phyloP scores from a whole-genome alignment of 2,888 invertebrate species.

The Drosophila macrothrix region DNA sequence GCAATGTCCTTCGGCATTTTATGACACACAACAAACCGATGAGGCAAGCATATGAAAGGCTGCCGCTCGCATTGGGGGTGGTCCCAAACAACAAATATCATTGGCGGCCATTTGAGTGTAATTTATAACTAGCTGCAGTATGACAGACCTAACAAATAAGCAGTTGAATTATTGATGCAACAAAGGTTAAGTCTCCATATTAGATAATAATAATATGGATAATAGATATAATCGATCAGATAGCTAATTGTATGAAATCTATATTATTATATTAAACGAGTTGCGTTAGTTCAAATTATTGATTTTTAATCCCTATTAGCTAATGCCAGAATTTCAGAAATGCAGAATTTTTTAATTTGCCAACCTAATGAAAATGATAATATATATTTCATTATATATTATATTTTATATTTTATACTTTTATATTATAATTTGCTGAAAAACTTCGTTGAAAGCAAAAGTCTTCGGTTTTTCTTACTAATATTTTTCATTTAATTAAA shows the following conservation, averaged over 20 bases:
- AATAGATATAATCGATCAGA: not conserved
- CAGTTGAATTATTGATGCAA: not conserved
- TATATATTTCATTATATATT: no score
- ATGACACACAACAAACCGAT: slow-evolving; percentile 56
- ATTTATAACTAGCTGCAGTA: slow-evolving; percentile 3
- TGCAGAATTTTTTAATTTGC: not conserved
- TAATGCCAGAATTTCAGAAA: not conserved
- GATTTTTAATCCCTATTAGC: not conserved
- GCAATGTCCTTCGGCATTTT: slow-evolving; percentile 71
- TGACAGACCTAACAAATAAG: not conserved
- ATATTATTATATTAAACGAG: not conserved
- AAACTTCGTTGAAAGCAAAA: not conserved
- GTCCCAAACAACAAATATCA: slow-evolving; percentile 30
- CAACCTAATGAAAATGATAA: not conserved
- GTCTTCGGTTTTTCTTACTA: not conserved
- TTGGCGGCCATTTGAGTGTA: slow-evolving; percentile 20
- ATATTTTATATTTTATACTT: not conserved
- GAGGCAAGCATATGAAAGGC: slow-evolving; percentile 36
- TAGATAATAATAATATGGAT: not conserved
- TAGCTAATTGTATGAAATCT: not conserved
- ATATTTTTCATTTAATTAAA: not conserved
- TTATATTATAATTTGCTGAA: not conserved
- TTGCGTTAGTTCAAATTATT: not conserved
- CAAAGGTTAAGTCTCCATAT: not conserved
- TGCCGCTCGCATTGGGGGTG: slow-evolving; percentile 53